Conservation (phyloP, 2,113 vertebrate species). For the Daboia siamensis region DNA sequence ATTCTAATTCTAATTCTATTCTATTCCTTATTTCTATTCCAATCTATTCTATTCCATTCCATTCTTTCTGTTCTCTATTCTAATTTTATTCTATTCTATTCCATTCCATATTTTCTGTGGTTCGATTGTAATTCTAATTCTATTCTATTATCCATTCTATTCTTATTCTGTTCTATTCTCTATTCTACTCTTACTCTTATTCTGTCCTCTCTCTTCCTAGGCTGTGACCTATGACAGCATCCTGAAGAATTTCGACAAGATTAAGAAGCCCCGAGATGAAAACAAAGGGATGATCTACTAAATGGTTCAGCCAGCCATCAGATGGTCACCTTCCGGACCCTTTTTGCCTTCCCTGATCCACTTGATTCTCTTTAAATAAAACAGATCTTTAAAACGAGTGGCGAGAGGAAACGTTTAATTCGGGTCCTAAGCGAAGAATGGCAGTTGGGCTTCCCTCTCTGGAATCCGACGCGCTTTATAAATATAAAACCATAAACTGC, state of each 20-base stretch:
- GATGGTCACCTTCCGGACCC: background rate
- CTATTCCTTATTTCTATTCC: too few species aligned
- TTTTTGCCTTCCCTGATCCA: too few species aligned
- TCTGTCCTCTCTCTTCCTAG: conserved; percentile 52
- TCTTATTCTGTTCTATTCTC: too few species aligned
- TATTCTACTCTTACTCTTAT: too few species aligned
- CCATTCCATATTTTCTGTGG: too few species aligned
- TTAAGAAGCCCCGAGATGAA: conserved; percentile 87
- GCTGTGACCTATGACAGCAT: conserved; percentile 84
- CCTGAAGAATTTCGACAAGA: conserved; percentile 88
- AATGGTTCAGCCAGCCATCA: background rate
- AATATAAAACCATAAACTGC: background rate
- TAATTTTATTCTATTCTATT: too few species aligned
- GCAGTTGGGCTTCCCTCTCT: background rate
- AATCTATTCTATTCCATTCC: too few species aligned
- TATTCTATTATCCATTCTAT: too few species aligned
- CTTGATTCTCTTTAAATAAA: background rate
- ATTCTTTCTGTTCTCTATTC: too few species aligned
- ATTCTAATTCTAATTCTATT: too few species aligned
- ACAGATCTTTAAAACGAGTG: background rate
- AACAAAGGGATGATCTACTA: conserved; percentile 88
- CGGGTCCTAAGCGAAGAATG: background rate
- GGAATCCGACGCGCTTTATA: background rate
- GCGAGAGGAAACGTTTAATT: background rate
- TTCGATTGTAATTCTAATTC: too few species aligned